These are phyloP conservation scores for Stomatorhinus ivindoensis DNA, from an alignment of 2,113 vertebrate genomes.

Conservation along the genomic window DNA sequence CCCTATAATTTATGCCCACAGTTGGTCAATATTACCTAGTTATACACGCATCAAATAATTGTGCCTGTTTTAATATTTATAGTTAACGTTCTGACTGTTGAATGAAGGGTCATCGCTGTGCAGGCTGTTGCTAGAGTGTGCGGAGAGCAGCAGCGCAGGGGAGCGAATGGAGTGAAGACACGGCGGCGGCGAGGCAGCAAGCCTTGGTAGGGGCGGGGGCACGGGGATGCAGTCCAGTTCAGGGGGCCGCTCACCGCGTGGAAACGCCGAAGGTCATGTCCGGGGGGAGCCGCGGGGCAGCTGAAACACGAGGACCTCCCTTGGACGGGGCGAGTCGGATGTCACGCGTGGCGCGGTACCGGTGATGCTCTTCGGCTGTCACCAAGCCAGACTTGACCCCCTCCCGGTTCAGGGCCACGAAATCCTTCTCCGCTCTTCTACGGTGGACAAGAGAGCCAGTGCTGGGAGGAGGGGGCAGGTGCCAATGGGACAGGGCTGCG, in stretches of 20 bases:
- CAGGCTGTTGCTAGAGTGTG: neutral
- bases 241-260: constrained; percentile 55
- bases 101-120: neutral
- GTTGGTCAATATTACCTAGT: neutral
- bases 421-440: constrained; percentile 50
- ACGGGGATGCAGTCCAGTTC: too few relatives aligned
- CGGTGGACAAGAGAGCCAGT: neutral
- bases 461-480: constrained; percentile 69
- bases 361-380: constrained; percentile 58
- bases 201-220: neutral
- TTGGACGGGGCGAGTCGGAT: constrained; percentile 22
- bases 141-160: neutral
- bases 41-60: neutral
- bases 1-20: neutral
- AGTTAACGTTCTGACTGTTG: neutral
- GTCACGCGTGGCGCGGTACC: constrained; percentile 61
- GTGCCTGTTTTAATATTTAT: neutral
- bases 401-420: constrained; percentile 63
- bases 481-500: constrained; percentile 73
- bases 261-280: constrained; percentile 56
- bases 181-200: neutral
- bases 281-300: constrained; percentile 23
- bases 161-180: too few relatives aligned
- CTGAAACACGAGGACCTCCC: constrained; percentile 17
- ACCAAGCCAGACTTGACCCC: constrained; percentile 65